Evolutionary conservation across 2,797 vertebrate species (phyloP).

Genomic region (Scleropages formosus): DNA sequence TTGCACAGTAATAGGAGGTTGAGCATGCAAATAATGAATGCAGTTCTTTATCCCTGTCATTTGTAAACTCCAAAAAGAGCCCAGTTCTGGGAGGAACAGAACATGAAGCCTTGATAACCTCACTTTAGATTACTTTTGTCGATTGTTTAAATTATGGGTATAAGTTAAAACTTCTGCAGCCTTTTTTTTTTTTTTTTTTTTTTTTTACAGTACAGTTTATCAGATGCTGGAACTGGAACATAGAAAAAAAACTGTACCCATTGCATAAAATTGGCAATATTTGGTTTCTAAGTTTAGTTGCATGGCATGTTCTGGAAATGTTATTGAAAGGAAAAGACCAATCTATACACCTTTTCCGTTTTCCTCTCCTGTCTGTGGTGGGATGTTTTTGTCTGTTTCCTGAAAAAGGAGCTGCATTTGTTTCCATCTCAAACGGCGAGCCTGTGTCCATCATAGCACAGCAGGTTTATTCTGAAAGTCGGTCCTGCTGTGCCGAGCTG

Average conservation of each 20-base stretch:
- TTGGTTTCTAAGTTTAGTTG: constrained; percentile 21
- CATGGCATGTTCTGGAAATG: constrained; percentile 8
- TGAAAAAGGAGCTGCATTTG: constrained; percentile 23
- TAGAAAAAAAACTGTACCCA: neutral
- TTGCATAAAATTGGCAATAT: neutral
- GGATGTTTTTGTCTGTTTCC: constrained; percentile 35
- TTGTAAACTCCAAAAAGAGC: no score
- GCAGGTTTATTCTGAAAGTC: constrained; percentile 31
- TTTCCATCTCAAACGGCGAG: constrained; percentile 39
- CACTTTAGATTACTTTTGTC: neutral
- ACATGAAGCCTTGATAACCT: neutral
- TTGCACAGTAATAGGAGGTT: no score
- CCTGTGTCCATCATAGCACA: constrained; percentile 46
- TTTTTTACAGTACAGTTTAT: neutral
- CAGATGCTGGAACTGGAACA: neutral
- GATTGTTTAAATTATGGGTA: neutral
- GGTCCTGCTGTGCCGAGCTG: constrained; percentile 29
- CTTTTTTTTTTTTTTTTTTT: constrained; percentile 18
- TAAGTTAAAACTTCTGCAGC: neutral
- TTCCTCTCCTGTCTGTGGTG: constrained; percentile 33
- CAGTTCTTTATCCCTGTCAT: no score
- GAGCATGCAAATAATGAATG: no score
- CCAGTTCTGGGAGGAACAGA: no score
- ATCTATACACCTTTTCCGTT: constrained; percentile 27
- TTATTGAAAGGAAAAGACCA: constrained; percentile 30